Conservation (phyloP, 2,888 invertebrate species). For the Agrilus mali region DNA sequence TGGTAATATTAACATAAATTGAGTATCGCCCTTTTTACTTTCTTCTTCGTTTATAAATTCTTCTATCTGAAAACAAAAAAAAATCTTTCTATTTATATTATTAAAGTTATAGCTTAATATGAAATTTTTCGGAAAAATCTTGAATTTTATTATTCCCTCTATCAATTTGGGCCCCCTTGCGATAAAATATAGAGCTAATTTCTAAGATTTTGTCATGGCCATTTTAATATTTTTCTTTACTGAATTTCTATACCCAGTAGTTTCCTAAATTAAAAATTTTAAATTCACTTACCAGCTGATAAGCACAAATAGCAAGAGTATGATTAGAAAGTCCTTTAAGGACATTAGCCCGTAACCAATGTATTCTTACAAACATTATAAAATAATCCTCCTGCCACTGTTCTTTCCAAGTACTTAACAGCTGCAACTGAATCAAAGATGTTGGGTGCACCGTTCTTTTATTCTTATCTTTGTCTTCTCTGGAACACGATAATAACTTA, state of each 20-base stretch:
- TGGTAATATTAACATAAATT: constrained; percentile 33
- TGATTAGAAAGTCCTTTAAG: constrained; percentile 40
- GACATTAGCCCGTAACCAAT: constrained; percentile 43
- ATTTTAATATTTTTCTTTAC: no score
- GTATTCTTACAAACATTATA: constrained; percentile 36
- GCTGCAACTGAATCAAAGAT: constrained; percentile 35
- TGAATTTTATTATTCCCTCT: no score
- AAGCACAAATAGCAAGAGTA: constrained; percentile 37
- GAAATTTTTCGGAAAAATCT: no score
- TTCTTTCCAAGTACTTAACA: constrained; percentile 33
- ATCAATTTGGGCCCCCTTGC: no score
- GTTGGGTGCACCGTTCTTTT: constrained; percentile 29
- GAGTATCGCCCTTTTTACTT: constrained; percentile 20
- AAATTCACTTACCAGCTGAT: constrained; percentile 31
- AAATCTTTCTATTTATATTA: constrained; percentile 11
- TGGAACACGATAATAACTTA: background rate
- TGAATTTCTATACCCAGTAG: no score
- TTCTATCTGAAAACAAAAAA: constrained; percentile 20
- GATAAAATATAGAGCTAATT: no score
- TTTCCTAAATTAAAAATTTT: constrained; percentile 1
- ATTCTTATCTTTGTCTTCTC: constrained; percentile 3
- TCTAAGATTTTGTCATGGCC: no score
- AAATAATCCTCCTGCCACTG: constrained; percentile 35
- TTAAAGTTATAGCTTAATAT: no score
- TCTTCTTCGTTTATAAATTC: constrained; percentile 16